These are phyloP conservation scores for Neodiprion virginianus DNA, from an alignment of 1,140 invertebrate species.

Conservation along the genomic window DNA sequence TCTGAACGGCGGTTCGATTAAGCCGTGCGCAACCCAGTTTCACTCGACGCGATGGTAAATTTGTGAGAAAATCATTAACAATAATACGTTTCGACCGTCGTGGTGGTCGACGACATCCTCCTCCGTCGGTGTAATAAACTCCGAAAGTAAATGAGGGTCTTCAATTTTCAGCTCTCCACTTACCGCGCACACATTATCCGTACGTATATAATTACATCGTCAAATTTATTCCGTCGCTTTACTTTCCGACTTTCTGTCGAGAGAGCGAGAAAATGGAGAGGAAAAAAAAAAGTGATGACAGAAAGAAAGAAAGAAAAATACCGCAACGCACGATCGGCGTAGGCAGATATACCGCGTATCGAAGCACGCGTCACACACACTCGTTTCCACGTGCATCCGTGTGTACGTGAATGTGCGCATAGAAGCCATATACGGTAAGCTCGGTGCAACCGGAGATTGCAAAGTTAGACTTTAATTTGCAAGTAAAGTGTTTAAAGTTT, in stretches of 20 bases:
- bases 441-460: neutral
- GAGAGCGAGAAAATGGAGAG: neutral
- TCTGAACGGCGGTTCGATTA: neutral
- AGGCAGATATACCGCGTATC: neutral
- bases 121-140: too few relatives aligned
- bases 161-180: neutral
- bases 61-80: too few relatives aligned
- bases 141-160: too few relatives aligned
- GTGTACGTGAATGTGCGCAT: neutral
- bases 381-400: neutral
- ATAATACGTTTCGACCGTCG: too few relatives aligned
- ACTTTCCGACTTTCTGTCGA: neutral
- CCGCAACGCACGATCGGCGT: neutral
- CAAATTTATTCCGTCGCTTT: neutral
- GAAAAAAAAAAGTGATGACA: neutral
- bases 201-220: neutral
- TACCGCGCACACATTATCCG: too few relatives aligned
- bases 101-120: too few relatives aligned
- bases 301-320: neutral
- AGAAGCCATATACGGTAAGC: constrained; percentile 2
- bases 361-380: neutral
- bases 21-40: neutral
- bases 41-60: too few relatives aligned
- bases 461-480: constrained; percentile 7
- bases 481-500: constrained; percentile 8